phyloP scores from a whole-genome alignment of 2,888 invertebrate genomes.

The Cheilosia urbana region DNA sequence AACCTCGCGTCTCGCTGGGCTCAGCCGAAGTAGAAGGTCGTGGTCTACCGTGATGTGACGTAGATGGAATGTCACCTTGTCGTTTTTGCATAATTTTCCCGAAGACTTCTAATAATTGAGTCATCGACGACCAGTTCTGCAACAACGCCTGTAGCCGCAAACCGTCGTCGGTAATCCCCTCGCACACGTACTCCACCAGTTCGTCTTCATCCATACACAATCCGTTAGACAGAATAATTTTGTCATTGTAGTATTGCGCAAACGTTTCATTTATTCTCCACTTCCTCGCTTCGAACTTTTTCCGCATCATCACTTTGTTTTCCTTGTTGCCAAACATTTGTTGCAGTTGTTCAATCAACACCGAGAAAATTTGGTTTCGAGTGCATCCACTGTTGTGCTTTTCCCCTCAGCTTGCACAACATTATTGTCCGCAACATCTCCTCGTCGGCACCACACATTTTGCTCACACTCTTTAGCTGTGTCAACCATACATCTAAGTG shows the following conservation, averaged over 20 bases:
- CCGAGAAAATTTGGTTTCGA: constrained; percentile 31
- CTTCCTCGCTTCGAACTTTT: background rate
- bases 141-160: constrained; percentile 2
- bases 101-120: constrained; percentile 2
- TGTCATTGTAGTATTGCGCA: constrained; percentile 3
- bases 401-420: constrained; percentile 42
- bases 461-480: background rate
- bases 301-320: background rate
- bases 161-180: constrained; percentile 6
- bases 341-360: background rate
- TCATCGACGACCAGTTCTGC: background rate
- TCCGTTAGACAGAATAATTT: background rate
- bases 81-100: background rate
- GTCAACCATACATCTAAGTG: constrained; percentile 10
- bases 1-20: background rate
- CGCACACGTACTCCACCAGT: background rate
- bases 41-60: too few species aligned
- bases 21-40: background rate
- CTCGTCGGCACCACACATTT: background rate
- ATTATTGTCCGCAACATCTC: background rate
- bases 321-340: background rate
- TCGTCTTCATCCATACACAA: constrained; percentile 6
- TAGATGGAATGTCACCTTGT: background rate
- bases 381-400: constrained; percentile 49
- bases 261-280: background rate